Evolutionary conservation across 2,888 invertebrate genomes (phyloP).

Genomic region (Uloborus plumipes): DNA sequence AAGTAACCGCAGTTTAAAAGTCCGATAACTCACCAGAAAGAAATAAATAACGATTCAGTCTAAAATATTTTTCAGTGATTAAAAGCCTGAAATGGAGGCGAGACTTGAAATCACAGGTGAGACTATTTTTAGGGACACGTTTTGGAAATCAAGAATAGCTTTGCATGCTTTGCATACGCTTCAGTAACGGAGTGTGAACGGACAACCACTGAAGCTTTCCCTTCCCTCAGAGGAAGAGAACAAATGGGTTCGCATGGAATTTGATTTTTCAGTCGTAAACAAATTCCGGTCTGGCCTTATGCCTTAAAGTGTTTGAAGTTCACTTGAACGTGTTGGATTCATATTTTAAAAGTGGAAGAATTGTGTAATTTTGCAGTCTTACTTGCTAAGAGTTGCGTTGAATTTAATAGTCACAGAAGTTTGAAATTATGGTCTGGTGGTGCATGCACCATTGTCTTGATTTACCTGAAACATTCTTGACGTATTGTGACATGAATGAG

Average conservation of each 20-base stretch:
- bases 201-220: constrained; percentile 33
- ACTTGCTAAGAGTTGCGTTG: too few relatives aligned
- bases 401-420: too few relatives aligned
- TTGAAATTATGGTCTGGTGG: too few relatives aligned
- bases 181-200: constrained; percentile 48
- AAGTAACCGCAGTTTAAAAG: too few relatives aligned
- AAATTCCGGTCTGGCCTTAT: constrained; percentile 36
- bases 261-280: constrained; percentile 23
- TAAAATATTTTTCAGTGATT: not conserved
- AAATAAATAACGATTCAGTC: too few relatives aligned
- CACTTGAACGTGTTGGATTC: constrained; percentile 1
- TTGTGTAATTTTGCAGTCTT: too few relatives aligned
- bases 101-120: not conserved
- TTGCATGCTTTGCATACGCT: constrained; percentile 44
- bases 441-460: too few relatives aligned
- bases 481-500: too few relatives aligned
- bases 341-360: too few relatives aligned
- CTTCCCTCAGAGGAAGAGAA: constrained; percentile 41
- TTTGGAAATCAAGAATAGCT: constrained; percentile 26
- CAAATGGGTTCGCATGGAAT: constrained; percentile 49
- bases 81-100: not conserved
- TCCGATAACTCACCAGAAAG: too few relatives aligned
- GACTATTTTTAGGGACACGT: constrained; percentile 38
- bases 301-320: constrained; percentile 14
- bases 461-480: too few relatives aligned